A percentile compares a stretch with the other conserved stretches of the same genome.
These are phyloP conservation scores for Mormyrus iriodes DNA, from an alignment of 2,113 vertebrate genomes.

Conservation along the genomic window DNA sequence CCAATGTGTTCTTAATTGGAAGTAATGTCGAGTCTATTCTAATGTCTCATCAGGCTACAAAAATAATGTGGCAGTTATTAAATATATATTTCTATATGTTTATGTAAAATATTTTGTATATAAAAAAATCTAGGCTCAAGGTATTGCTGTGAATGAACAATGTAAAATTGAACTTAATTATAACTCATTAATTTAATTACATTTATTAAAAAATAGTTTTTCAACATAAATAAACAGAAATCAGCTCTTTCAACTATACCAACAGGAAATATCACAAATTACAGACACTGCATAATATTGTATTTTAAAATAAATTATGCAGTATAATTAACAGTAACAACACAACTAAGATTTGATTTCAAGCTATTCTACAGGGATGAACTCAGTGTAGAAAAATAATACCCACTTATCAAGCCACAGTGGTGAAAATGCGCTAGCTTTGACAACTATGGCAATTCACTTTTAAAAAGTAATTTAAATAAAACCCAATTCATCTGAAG, in stretches of 20 bases:
- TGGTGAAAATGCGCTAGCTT: not conserved
- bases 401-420: not conserved
- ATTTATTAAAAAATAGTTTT: not conserved
- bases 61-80: not conserved
- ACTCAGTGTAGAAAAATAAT: not conserved
- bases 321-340: not conserved
- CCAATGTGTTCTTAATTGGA: slow-evolving; percentile 12
- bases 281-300: not conserved
- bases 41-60: not conserved
- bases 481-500: not conserved
- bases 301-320: not conserved
- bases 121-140: not conserved
- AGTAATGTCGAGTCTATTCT: not conserved
- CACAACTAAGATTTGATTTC: not conserved
- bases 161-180: not conserved
- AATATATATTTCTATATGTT: slow-evolving; percentile 1
- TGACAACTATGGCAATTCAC: not conserved
- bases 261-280: not conserved
- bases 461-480: not conserved
- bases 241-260: not conserved
- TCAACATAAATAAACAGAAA: not conserved
- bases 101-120: not conserved
- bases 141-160: not conserved
- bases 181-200: not conserved
- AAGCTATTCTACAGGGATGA: not conserved